A percentile compares a stretch with the other conserved stretches of the same genome.
These are phyloP conservation scores for Xenopus petersii DNA, from an alignment of 2,797 vertebrate genomes.

Conservation along the genomic window DNA sequence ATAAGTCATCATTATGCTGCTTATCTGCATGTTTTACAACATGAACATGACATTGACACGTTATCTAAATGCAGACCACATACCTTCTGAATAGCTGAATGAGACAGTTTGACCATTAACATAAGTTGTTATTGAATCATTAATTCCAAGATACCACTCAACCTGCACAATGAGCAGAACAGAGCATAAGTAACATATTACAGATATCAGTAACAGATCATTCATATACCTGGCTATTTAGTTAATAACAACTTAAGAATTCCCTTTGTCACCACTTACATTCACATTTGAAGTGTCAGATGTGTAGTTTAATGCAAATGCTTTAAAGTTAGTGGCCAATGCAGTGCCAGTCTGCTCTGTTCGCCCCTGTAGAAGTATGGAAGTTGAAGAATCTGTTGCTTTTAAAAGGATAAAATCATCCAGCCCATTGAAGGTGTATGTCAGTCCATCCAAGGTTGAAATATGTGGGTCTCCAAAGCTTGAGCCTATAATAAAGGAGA, in stretches of 20 bases:
- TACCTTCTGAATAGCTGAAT: slow-evolving; percentile 23
- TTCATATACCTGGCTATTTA: too few relatives aligned
- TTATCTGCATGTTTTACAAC: too few relatives aligned
- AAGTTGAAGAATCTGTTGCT: slow-evolving; percentile 46
- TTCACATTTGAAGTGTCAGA: slow-evolving; percentile 47
- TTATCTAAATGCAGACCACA: not conserved
- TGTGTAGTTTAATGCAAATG: slow-evolving; percentile 61
- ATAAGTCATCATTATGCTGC: too few relatives aligned
- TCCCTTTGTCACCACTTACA: not conserved
- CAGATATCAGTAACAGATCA: too few relatives aligned
- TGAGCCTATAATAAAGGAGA: slow-evolving; percentile 49
- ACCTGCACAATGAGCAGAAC: slow-evolving; percentile 7
- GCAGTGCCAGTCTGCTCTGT: slow-evolving; percentile 53
- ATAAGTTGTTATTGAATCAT: not conserved
- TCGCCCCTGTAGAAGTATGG: slow-evolving; percentile 60
- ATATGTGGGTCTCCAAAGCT: slow-evolving; percentile 67
- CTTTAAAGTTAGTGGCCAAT: slow-evolving; percentile 66
- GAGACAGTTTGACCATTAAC: slow-evolving; percentile 5
- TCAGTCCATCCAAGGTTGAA: slow-evolving; percentile 63
- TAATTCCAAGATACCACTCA: slow-evolving; percentile 30
- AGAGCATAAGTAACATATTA: too few relatives aligned
- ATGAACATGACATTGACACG: too few relatives aligned
- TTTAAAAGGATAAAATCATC: slow-evolving; percentile 65
- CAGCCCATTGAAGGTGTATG: slow-evolving; percentile 68
- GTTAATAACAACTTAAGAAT: too few relatives aligned